These are phyloP conservation scores for Carassius gibelio DNA, from an alignment of 2,113 vertebrate species.

Conservation along the genomic window DNA sequence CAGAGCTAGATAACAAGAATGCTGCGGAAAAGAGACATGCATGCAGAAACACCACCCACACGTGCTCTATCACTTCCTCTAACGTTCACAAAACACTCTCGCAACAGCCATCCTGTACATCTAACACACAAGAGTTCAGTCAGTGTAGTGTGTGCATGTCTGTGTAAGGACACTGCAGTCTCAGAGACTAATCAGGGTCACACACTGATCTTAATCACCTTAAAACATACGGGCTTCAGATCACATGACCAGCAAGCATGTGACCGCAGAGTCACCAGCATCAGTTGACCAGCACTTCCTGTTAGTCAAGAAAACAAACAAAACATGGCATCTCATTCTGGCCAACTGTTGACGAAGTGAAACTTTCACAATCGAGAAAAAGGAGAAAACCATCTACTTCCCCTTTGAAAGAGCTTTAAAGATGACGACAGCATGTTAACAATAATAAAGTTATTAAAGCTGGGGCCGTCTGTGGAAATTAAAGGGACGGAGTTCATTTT, in stretches of 20 bases:
- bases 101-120: background rate
- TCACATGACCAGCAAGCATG: conserved; percentile 71
- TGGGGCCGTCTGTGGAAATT: background rate
- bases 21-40: conserved; percentile 42
- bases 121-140: background rate
- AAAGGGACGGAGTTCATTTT: background rate
- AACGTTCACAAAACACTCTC: conserved; percentile 27
- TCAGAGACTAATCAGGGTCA: background rate
- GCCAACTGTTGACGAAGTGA: conserved; percentile 61
- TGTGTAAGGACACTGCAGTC: background rate
- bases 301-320: conserved; percentile 37
- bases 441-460: background rate
- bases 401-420: conserved; percentile 40
- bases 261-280: conserved; percentile 55
- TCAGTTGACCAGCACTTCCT: conserved; percentile 48
- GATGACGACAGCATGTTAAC: conserved; percentile 61
- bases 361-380: conserved; percentile 58
- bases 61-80: conserved; percentile 66
- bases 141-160: too few relatives aligned
- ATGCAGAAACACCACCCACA: conserved; percentile 71
- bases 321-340: background rate
- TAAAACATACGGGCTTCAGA: conserved; percentile 36
- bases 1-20: conserved; percentile 18
- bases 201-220: background rate
- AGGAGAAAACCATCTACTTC: conserved; percentile 51